Conservation (phyloP, 92 coral and sea anemone species). For the Bergia puertoricense region DNA sequence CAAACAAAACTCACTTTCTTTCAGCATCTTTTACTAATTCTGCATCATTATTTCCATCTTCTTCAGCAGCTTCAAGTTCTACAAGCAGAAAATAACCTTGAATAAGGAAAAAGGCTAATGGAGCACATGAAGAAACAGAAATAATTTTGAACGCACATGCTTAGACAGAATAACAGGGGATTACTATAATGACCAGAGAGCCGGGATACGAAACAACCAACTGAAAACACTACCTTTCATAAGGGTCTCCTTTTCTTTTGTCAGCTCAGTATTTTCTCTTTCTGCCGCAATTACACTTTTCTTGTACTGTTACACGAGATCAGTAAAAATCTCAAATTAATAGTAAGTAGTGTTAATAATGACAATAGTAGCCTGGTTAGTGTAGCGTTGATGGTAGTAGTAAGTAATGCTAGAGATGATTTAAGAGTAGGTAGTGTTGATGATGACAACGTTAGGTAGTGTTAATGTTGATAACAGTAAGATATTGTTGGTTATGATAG, state of each 20-base stretch:
- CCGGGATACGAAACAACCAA: background rate
- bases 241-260: conserved; percentile 56
- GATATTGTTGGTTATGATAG: too few species aligned
- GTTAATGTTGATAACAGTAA: too few species aligned
- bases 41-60: conserved; percentile 16
- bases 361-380: background rate
- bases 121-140: background rate
- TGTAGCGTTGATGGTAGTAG: too few species aligned
- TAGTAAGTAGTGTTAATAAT: too few species aligned
- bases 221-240: conserved; percentile 60
- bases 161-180: background rate
- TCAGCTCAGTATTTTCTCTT: conserved; percentile 64
- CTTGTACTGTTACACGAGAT: conserved; percentile 47
- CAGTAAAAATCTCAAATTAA: background rate
- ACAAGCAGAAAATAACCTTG: background rate
- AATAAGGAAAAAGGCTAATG: background rate
- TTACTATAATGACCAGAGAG: background rate
- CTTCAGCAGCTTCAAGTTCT: conserved; percentile 35
- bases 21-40: conserved; percentile 30
- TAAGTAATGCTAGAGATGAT: background rate
- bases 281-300: conserved; percentile 59
- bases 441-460: background rate
- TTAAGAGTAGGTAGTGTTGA: background rate
- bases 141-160: background rate
- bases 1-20: conserved; percentile 19